Evolutionary conservation across 2,888 invertebrate species (phyloP).

Genomic region (Nomada ferruginata): DNA sequence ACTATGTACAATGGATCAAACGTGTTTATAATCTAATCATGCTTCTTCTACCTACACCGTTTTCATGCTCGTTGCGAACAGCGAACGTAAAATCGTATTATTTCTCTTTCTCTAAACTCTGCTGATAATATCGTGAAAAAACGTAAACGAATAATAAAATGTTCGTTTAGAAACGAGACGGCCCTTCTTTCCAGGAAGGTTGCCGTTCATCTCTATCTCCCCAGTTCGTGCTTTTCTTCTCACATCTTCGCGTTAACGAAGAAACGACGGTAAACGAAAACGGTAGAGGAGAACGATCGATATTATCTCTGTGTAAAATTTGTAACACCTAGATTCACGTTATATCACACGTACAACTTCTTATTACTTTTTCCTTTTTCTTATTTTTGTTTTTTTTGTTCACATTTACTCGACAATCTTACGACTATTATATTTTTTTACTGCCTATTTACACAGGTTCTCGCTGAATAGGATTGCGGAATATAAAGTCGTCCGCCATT

Average conservation of each 20-base stretch:
- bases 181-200: neutral
- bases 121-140: conserved; percentile 10
- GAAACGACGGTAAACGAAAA: conserved; percentile 52
- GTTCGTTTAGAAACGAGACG: neutral
- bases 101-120: neutral
- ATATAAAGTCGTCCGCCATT: conserved; percentile 72
- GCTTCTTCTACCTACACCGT: conserved; percentile 53
- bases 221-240: neutral
- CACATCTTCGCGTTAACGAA: neutral
- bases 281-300: conserved; percentile 47
- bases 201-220: neutral
- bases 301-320: conserved; percentile 49
- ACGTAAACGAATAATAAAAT: conserved; percentile 3
- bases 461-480: conserved; percentile 76
- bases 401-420: conserved; percentile 71
- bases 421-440: conserved; percentile 26
- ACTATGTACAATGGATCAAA: conserved; percentile 80
- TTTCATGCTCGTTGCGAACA: conserved; percentile 37
- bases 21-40: conserved; percentile 57
- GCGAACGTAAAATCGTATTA: conserved; percentile 1
- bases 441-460: conserved; percentile 73
- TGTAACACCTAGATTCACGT: conserved; percentile 79
- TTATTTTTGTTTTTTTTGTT: conserved; percentile 50
- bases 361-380: neutral
- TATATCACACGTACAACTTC: conserved; percentile 78